Conservation (phyloP, 23 tunicate species). For the Phallusia fumigata region DNA sequence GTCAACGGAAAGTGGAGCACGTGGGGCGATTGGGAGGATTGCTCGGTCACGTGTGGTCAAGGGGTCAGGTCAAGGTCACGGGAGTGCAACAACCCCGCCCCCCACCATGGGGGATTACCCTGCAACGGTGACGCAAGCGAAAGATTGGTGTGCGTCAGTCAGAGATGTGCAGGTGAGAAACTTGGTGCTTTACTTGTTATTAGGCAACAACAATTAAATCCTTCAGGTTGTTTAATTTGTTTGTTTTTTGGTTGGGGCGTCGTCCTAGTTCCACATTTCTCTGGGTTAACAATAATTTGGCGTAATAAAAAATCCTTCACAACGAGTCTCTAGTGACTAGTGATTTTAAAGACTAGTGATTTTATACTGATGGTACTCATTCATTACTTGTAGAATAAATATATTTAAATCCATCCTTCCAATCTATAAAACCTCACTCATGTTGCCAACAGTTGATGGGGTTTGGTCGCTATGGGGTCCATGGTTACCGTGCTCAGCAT, state of each 20-base stretch:
- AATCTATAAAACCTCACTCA: no score
- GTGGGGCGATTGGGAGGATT: conserved; percentile 76
- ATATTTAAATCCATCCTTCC: no score
- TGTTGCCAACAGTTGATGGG: conserved; percentile 51
- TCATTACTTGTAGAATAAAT: no score
- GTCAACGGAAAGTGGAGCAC: conserved; percentile 80
- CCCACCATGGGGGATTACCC: conserved; percentile 75
- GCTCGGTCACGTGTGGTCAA: conserved; percentile 82
- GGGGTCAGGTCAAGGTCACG: conserved; percentile 66
- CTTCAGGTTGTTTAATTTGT: no score
- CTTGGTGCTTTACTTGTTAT: neutral
- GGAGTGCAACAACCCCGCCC: conserved; percentile 77
- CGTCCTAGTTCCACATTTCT: no score
- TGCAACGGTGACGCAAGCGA: conserved; percentile 72
- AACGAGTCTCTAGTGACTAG: no score
- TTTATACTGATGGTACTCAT: no score
- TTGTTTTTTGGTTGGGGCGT: no score
- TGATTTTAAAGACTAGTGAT: no score
- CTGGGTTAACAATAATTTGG: no score
- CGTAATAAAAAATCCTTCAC: no score
- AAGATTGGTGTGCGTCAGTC: conserved; percentile 34
- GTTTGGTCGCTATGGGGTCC: conserved; percentile 83
- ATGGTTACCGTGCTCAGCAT: conserved; percentile 82
- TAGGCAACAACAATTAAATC: no score
- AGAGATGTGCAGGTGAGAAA: conserved; percentile 57